A percentile compares a stretch with the other conserved stretches of the same genome.
These are phyloP conservation scores for Odontothrips loti DNA, from an alignment of 2,888 invertebrate genomes.

Conservation along the genomic window DNA sequence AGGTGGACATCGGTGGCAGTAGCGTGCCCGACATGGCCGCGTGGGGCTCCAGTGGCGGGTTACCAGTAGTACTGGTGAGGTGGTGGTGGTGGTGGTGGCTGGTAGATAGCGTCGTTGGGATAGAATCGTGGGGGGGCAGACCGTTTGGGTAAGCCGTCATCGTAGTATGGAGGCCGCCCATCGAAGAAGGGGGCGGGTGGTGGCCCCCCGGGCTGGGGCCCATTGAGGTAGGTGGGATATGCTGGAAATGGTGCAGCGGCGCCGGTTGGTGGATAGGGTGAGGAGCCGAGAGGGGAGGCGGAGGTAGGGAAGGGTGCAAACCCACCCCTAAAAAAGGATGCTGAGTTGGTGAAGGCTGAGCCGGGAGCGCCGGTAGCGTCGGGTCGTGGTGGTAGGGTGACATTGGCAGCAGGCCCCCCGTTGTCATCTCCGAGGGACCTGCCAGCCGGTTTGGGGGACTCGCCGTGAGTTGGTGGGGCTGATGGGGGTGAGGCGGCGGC, in stretches of 20 bases:
- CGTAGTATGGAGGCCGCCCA: constrained; percentile 46
- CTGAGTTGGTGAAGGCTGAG: constrained; percentile 16
- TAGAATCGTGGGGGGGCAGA: constrained; percentile 61
- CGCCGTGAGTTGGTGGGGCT: constrained; percentile 45
- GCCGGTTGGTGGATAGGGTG: constrained; percentile 43
- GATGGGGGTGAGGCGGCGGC: constrained; percentile 35
- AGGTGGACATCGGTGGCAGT: constrained; percentile 16
- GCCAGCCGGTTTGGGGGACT: constrained; percentile 95
- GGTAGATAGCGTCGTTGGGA: constrained; percentile 42
- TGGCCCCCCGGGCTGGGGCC: constrained; percentile 42
- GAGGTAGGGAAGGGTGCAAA: constrained; percentile 16
- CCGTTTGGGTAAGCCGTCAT: constrained; percentile 73
- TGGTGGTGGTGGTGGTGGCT: constrained; percentile 44
- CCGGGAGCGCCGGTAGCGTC: constrained; percentile 36
- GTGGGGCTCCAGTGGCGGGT: constrained; percentile 44
- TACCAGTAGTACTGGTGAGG: constrained; percentile 45
- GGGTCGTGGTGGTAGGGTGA: constrained; percentile 39
- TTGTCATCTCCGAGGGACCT: constrained; percentile 88
- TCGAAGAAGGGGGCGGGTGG: constrained; percentile 50
- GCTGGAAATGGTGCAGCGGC: constrained; percentile 42
- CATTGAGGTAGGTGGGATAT: constrained; percentile 46
- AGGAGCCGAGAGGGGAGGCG: constrained; percentile 37
- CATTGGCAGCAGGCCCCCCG: constrained; percentile 79
- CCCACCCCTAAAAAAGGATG: constrained; percentile 26
- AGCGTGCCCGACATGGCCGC: background rate